Conservation (phyloP, 1,140 invertebrate genomes). For the Macrotrachela quadricornifera region DNA sequence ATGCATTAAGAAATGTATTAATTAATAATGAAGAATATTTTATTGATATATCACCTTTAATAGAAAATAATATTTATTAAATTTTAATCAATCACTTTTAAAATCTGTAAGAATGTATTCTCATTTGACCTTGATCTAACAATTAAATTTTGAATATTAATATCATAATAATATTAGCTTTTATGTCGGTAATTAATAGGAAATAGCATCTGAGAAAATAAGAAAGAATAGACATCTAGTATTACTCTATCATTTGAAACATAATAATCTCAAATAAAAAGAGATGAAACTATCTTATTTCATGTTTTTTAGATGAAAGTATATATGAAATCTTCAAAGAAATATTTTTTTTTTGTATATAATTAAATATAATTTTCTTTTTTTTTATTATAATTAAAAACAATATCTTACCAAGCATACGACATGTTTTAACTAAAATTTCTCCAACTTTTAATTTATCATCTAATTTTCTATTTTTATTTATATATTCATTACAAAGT, state of each 20-base stretch:
- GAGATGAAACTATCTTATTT: too few species aligned
- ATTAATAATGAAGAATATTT: slow-evolving; percentile 36
- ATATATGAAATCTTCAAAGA: background rate
- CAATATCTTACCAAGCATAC: slow-evolving; percentile 40
- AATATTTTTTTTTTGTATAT: too few species aligned
- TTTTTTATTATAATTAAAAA: background rate
- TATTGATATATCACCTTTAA: slow-evolving; percentile 50
- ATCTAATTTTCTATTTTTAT: slow-evolving; percentile 33
- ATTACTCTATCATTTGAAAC: background rate
- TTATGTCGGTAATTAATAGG: too few species aligned
- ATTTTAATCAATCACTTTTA: too few species aligned
- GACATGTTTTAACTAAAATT: slow-evolving; percentile 48
- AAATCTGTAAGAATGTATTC: too few species aligned
- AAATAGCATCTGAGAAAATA: too few species aligned
- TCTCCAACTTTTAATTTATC: slow-evolving; percentile 58
- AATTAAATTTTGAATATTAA: too few species aligned
- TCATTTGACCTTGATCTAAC: too few species aligned
- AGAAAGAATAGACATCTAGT: too few species aligned
- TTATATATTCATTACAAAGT: slow-evolving; percentile 40
- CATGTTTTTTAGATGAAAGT: too few species aligned
- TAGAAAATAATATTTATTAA: slow-evolving; percentile 15
- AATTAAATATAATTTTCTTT: too few species aligned
- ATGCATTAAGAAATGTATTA: slow-evolving; percentile 46
- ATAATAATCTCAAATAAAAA: background rate
- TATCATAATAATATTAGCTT: too few species aligned